Percentiles rank a stretch among this genome's conserved stretches.
These are phyloP conservation scores for Trematomus loennbergii DNA, from an alignment of 2,113 vertebrate genomes.

Conservation along the genomic window DNA sequence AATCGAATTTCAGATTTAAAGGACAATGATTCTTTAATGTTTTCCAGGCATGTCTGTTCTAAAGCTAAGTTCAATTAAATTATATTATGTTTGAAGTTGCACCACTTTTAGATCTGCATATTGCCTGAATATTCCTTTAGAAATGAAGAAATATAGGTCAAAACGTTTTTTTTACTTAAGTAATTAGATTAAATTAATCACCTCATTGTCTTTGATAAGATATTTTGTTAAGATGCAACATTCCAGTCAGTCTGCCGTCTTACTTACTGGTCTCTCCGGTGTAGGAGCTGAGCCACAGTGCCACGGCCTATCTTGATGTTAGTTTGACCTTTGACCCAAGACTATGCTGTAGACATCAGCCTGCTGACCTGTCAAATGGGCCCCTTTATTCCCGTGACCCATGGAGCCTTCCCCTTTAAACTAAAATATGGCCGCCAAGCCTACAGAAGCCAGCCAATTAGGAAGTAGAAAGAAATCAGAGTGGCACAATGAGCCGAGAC, in stretches of 20 bases:
- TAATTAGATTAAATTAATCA: neutral
- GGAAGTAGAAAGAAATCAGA: conserved; percentile 80
- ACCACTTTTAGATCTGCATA: neutral
- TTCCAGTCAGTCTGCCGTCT: conserved; percentile 75
- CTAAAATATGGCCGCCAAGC: conserved; percentile 90
- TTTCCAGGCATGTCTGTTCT: neutral
- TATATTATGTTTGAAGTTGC: neutral
- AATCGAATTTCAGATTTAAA: neutral
- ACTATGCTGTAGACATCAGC: conserved; percentile 78
- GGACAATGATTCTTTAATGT: neutral
- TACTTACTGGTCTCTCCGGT: conserved; percentile 56
- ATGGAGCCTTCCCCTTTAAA: conserved; percentile 85
- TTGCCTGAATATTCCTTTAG: neutral
- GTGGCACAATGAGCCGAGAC: conserved; percentile 88
- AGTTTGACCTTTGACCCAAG: conserved; percentile 84
- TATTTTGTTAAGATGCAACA: conserved; percentile 53
- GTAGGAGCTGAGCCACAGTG: conserved; percentile 79
- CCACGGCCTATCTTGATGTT: conserved; percentile 83
- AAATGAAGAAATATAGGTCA: neutral
- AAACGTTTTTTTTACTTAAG: conserved; percentile 1
- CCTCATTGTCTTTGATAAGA: conserved; percentile 26
- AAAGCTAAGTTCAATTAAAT: neutral
- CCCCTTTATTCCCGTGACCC: conserved; percentile 91
- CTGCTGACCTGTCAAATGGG: conserved; percentile 88
- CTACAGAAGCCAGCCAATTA: conserved; percentile 88